These are phyloP conservation scores for Sipha flava DNA, from an alignment of 1,140 invertebrate genomes.

Conservation along the genomic window DNA sequence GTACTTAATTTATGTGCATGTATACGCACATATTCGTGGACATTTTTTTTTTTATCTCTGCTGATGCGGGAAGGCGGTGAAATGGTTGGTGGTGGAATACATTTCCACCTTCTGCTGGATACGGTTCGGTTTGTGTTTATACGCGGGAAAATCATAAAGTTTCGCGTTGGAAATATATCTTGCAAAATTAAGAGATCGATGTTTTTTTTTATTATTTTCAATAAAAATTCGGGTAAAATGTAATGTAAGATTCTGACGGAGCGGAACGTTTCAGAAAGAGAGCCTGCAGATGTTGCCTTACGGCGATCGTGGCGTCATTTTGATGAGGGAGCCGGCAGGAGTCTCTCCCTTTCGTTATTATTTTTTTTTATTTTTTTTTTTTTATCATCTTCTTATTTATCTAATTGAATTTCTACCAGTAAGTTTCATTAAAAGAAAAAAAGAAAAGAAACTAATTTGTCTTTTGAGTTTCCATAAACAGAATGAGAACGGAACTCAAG, in stretches of 20 bases:
- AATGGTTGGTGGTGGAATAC: too few relatives aligned
- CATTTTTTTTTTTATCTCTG: neutral
- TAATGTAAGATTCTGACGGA: conserved; percentile 1
- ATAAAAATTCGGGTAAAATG: conserved; percentile 10
- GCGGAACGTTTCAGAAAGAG: neutral
- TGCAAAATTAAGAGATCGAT: conserved; percentile 21
- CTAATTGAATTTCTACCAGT: conserved; percentile 19
- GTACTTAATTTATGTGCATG: neutral
- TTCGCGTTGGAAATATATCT: conserved; percentile 15
- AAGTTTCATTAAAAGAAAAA: neutral
- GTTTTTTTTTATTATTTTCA: conserved; percentile 22
- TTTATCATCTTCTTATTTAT: neutral
- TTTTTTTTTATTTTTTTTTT: neutral
- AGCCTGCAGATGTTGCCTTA: conserved; percentile 8
- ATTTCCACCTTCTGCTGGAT: too few relatives aligned
- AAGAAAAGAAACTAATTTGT: conserved; percentile 28
- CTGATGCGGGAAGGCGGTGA: neutral
- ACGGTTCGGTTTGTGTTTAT: neutral
- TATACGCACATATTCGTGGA: neutral
- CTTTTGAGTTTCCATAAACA: neutral
- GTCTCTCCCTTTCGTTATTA: neutral
- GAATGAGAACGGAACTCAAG: neutral
- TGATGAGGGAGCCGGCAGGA: neutral
- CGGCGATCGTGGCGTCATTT: neutral
- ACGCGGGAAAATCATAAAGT: conserved; percentile 1